Evolutionary conservation across 2,888 invertebrate genomes (phyloP), one percentile per base, ranked within the genome.

Genomic region (Portevinia maculata): DNA sequence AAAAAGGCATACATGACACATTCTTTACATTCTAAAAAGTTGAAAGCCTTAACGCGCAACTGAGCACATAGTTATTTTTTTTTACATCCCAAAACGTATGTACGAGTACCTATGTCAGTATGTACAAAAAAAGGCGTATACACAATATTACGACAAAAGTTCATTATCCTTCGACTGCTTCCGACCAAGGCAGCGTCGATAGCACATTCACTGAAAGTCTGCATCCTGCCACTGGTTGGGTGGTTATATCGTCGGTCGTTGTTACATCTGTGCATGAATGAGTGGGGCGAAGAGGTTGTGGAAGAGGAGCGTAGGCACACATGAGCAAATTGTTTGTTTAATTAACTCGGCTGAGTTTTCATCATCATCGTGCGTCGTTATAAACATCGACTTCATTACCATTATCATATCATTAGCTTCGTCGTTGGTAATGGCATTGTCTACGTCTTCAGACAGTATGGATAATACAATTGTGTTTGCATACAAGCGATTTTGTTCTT

Each of bases 341-440:
- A 73, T 79, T 79, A 79, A 79, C 73, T 79, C 67, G 60, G 79
- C 59, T 73, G 79, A 67, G 60, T 60, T 79, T 64, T 73, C 59
- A 55, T 62, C 55, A 48, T 57, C 62, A 34, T 57, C 34, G 6
- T 39, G 48, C 46, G 24, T 75, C 52, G 53, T 70, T 57, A 39
- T 62, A 60, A 69, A 50, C 70, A 62, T 76, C 62, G 57, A 41
- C 28, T 70, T 70, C 57, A 71, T 70, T 64, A 59, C 57, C 52
- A 59, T 71, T 78, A 64, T 71, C 78, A 78, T 78, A 64, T 71
- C 78, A 78, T 71, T 71, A 79, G 60, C 73, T 55, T 62, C 55
- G 53, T 79, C 70, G 39, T 62, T 48, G 46, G n/a, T n/a, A n/a
- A 21, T 21, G 53, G 2, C 32, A 15, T 50, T 13, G n/a, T 39